Conservation (phyloP, 2,113 vertebrate species). For the Poeciliopsis occidentalis region DNA sequence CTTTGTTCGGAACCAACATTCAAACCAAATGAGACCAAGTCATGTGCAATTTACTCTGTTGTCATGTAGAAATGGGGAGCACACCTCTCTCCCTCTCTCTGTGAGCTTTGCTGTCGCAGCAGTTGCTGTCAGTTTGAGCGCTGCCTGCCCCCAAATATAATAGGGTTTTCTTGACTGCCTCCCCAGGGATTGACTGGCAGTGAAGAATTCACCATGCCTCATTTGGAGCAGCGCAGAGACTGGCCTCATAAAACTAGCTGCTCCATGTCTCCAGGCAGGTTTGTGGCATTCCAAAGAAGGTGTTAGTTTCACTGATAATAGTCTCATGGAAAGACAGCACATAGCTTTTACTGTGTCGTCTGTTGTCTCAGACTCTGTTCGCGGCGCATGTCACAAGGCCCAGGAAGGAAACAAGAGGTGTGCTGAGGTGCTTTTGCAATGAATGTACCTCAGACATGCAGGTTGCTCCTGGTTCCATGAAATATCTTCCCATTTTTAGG, state of each 20-base stretch:
- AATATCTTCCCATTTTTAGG: conserved; percentile 1
- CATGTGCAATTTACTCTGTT: conserved; percentile 65
- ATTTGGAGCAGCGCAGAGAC: conserved; percentile 72
- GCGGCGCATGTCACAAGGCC: conserved; percentile 31
- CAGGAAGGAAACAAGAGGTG: background rate
- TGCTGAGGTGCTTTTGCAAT: background rate
- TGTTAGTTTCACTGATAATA: conserved; percentile 71
- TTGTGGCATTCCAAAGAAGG: conserved; percentile 71
- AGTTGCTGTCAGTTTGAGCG: too few species aligned
- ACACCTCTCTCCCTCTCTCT: conserved; percentile 48
- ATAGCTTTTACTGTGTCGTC: conserved; percentile 45
- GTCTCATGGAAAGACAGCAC: too few species aligned
- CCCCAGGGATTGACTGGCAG: conserved; percentile 74
- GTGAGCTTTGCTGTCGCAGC: conserved; percentile 77
- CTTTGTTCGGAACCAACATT: conserved; percentile 40
- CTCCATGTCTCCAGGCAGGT: conserved; percentile 68
- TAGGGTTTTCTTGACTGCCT: conserved; percentile 78
- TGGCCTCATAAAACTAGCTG: conserved; percentile 72
- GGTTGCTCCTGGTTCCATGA: background rate
- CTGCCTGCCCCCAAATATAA: conserved; percentile 83
- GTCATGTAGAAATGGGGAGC: conserved; percentile 60
- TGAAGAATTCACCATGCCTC: conserved; percentile 77
- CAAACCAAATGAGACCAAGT: conserved; percentile 63
- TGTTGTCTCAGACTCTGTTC: conserved; percentile 47
- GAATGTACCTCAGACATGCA: conserved; percentile 1